phyloP scores from a whole-genome alignment of 1,140 invertebrate species.

The Drosophila azteca region DNA sequence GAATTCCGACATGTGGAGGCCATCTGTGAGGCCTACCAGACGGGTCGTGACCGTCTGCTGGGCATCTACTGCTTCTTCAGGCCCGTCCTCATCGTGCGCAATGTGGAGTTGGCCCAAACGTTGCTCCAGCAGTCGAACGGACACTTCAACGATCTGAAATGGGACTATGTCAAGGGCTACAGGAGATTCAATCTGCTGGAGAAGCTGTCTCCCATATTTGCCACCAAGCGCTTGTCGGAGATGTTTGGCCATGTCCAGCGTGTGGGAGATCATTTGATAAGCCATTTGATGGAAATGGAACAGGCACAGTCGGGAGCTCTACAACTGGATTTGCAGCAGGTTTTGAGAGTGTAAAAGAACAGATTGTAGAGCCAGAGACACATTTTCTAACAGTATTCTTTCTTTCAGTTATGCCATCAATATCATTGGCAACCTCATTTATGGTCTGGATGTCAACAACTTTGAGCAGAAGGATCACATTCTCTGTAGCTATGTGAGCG shows the following conservation, averaged over 20 bases:
- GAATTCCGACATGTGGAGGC: constrained; percentile 74
- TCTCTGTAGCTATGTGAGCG: constrained; percentile 54
- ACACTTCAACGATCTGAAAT: constrained; percentile 66
- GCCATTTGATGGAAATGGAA: constrained; percentile 38
- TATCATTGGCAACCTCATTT: constrained; percentile 71
- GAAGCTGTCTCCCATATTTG: constrained; percentile 68
- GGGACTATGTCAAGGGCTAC: constrained; percentile 71
- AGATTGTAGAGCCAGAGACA: background rate
- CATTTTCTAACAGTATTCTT: background rate
- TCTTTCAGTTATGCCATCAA: constrained; percentile 66
- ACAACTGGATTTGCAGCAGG: constrained; percentile 64
- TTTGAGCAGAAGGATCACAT: constrained; percentile 70
- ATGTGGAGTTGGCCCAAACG: constrained; percentile 57
- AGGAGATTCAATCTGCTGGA: constrained; percentile 71
- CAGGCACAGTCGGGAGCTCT: background rate
- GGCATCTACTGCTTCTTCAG: constrained; percentile 78
- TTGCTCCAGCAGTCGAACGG: constrained; percentile 63
- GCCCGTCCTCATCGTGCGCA: constrained; percentile 68
- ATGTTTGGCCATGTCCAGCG: constrained; percentile 67
- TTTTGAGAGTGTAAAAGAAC: constrained; percentile 61
- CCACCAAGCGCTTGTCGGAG: constrained; percentile 27
- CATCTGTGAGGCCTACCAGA: constrained; percentile 68
- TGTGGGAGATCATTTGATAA: constrained; percentile 59
- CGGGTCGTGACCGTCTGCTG: constrained; percentile 53
- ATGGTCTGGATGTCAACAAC: constrained; percentile 70